These are phyloP conservation scores for Trematomus loennbergii DNA, from an alignment of 2,113 vertebrate species.

Conservation along the genomic window DNA sequence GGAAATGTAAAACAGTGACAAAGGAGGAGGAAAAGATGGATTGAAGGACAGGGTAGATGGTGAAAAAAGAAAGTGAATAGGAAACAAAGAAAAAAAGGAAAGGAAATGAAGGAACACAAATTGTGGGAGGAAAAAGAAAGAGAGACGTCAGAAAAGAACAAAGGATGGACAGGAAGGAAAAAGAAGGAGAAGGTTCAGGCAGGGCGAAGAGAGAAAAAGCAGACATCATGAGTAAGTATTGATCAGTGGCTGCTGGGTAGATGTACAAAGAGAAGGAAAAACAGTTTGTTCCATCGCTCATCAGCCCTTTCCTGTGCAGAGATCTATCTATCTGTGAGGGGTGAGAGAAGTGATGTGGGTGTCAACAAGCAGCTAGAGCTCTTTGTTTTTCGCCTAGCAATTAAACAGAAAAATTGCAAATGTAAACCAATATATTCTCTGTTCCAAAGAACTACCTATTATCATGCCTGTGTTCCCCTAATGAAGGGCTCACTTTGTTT, in stretches of 20 bases:
- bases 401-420: conserved; percentile 44
- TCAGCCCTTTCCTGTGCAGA: conserved; percentile 2
- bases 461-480: background rate
- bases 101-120: background rate
- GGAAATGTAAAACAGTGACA: conserved; percentile 1
- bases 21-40: background rate
- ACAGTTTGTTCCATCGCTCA: conserved; percentile 32
- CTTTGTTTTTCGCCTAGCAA: conserved; percentile 11
- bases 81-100: background rate
- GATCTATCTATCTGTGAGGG: conserved; percentile 19
- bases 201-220: background rate
- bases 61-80: background rate
- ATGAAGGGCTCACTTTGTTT: background rate
- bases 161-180: conserved; percentile 13
- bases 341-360: conserved; percentile 12
- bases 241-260: conserved; percentile 45
- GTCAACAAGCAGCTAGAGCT: background rate
- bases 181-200: conserved; percentile 10
- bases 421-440: conserved; percentile 4
- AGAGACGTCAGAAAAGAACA: background rate
- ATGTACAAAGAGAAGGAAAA: conserved; percentile 30
- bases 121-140: background rate
- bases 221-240: conserved; percentile 42
- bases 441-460: conserved; percentile 1
- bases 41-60: background rate